Evolutionary conservation across 2,888 invertebrate genomes (phyloP).

Genomic region (Cantharis nigra): DNA sequence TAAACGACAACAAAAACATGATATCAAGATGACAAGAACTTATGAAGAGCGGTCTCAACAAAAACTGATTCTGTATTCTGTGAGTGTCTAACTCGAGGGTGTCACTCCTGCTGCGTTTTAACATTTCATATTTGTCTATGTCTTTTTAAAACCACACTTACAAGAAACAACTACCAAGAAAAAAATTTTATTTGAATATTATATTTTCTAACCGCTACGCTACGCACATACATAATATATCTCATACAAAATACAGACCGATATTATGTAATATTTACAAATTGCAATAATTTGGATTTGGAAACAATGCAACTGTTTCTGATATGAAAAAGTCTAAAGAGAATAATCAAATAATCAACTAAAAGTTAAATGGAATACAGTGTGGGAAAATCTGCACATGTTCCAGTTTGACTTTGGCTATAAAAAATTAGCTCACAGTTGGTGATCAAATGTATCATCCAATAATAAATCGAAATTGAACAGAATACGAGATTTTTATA

Average conservation of each 20-base stretch:
- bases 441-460: neutral
- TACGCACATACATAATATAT: no score
- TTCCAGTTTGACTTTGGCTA: neutral
- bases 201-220: neutral
- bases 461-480: neutral
- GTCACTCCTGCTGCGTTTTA: slow-evolving; percentile 24
- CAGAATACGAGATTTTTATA: neutral
- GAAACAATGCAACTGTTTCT: neutral
- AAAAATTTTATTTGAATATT: neutral
- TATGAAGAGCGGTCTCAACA: slow-evolving; percentile 1
- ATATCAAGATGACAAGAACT: neutral
- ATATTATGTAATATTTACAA: neutral
- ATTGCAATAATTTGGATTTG: neutral
- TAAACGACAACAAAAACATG: neutral
- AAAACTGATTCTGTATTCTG: slow-evolving; percentile 21
- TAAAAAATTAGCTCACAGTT: neutral
- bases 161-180: neutral
- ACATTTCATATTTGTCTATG: slow-evolving; percentile 25
- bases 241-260: no score
- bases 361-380: neutral
- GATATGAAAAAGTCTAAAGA: neutral
- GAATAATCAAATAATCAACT: neutral
- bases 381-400: neutral
- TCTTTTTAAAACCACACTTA: slow-evolving; percentile 5
- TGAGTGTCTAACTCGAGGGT: slow-evolving; percentile 20